Evolutionary conservation across 2,113 vertebrate species (phyloP).

Genomic region (Thalassoma bifasciatum): DNA sequence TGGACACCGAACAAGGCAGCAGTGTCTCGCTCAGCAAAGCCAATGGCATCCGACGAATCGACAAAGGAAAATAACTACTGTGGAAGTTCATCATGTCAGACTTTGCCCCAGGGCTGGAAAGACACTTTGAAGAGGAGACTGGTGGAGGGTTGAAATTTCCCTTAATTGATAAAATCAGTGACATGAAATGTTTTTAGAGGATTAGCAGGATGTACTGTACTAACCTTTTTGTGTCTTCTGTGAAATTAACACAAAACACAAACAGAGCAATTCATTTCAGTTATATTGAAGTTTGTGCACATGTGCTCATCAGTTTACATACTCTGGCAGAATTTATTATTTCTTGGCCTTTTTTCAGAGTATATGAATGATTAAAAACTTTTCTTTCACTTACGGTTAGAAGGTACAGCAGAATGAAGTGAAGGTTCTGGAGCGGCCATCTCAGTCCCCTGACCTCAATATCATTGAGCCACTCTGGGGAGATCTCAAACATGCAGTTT

Average conservation of each 20-base stretch:
- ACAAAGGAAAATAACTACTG: slow-evolving; percentile 65
- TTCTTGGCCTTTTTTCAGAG: too few relatives aligned
- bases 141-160: slow-evolving; percentile 10
- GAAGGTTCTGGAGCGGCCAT: too few relatives aligned
- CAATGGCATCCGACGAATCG: slow-evolving; percentile 83
- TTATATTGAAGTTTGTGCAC: not conserved
- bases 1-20: slow-evolving; percentile 78
- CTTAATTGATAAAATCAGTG: not conserved
- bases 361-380: too few relatives aligned
- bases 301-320: too few relatives aligned
- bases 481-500: too few relatives aligned
- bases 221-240: slow-evolving; percentile 52
- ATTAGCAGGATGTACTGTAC: slow-evolving; percentile 26
- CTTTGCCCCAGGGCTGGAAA: slow-evolving; percentile 24
- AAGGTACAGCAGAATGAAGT: too few relatives aligned
- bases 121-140: not conserved
- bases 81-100: not conserved
- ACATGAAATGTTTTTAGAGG: slow-evolving; percentile 25
- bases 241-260: slow-evolving; percentile 23
- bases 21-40: slow-evolving; percentile 87
- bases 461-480: too few relatives aligned
- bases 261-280: not conserved
- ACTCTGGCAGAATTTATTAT: too few relatives aligned
- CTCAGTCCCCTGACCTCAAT: too few relatives aligned
- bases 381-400: too few relatives aligned